Percentiles rank a stretch among this genome's conserved stretches.
Conservation (phyloP, 1,140 invertebrate species). For the Leptinotarsa texana region DNA sequence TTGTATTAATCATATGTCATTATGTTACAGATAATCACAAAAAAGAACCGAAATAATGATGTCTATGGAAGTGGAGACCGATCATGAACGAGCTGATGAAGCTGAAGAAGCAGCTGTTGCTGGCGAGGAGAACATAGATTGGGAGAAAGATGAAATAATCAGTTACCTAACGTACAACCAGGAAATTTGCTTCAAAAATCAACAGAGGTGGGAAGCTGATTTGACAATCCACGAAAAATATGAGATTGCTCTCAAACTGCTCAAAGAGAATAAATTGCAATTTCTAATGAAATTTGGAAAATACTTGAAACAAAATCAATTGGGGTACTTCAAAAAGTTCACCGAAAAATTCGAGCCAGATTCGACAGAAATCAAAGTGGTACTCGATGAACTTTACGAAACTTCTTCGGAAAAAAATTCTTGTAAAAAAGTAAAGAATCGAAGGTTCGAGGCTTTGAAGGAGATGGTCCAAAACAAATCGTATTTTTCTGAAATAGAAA, state of each 20-base stretch:
- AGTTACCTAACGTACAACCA: slow-evolving; percentile 40
- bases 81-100: not conserved
- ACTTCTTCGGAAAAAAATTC: slow-evolving; percentile 63
- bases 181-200: slow-evolving; percentile 54
- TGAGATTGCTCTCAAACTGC: slow-evolving; percentile 68
- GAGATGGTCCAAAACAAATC: slow-evolving; percentile 70
- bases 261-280: slow-evolving; percentile 64
- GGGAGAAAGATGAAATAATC: slow-evolving; percentile 39
- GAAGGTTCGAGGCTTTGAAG: slow-evolving; percentile 78
- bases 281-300: slow-evolving; percentile 81
- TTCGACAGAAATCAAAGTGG: slow-evolving; percentile 63
- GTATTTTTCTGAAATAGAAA: slow-evolving; percentile 90
- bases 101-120: not conserved
- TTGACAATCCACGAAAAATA: slow-evolving; percentile 70
- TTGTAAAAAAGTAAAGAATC: slow-evolving; percentile 64
- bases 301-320: slow-evolving; percentile 68
- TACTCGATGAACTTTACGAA: slow-evolving; percentile 63
- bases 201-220: slow-evolving; percentile 78
- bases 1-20: too few relatives aligned
- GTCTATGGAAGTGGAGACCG: not conserved
- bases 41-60: not conserved
- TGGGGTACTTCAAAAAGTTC: slow-evolving; percentile 67
- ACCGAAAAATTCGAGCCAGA: slow-evolving; percentile 53
- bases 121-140: not conserved
- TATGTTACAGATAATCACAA: too few relatives aligned